phyloP scores from a whole-genome alignment of 2,888 invertebrate species.

The Ypsolopha scabrella region DNA sequence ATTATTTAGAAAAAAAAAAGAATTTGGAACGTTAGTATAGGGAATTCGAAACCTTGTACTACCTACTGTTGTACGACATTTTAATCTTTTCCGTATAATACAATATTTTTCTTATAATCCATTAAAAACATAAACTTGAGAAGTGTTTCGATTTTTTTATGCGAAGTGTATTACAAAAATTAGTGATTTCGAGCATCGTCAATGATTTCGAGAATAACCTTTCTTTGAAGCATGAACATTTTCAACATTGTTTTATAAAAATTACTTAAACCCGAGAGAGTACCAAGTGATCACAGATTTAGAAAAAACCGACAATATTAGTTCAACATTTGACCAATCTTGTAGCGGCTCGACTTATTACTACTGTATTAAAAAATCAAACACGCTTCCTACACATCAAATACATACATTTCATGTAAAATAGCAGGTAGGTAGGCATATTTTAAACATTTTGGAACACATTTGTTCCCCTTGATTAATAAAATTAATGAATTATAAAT shows the following conservation, averaged over 20 bases:
- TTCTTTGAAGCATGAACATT: conserved; percentile 28
- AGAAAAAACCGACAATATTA: conserved; percentile 54
- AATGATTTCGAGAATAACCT: conserved; percentile 4
- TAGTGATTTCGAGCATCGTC: conserved; percentile 44
- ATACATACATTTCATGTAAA: not conserved
- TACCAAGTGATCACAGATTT: conserved; percentile 70
- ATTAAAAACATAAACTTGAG: too few species aligned
- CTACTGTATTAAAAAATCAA: not conserved
- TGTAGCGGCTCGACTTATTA: not conserved
- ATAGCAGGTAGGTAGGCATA: not conserved
- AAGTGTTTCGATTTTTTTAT: too few species aligned
- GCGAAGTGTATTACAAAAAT: conserved; percentile 24
- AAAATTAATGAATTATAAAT: conserved; percentile 12
- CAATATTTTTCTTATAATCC: too few species aligned
- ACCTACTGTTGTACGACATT: too few species aligned
- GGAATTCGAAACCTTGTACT: too few species aligned
- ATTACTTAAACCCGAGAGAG: conserved; percentile 65
- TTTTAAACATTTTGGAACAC: not conserved
- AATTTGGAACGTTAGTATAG: too few species aligned
- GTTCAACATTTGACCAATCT: conserved; percentile 30
- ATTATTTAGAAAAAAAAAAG: too few species aligned
- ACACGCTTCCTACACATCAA: not conserved
- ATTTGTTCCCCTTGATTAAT: not conserved
- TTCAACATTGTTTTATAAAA: conserved; percentile 41
- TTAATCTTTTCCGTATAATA: too few species aligned